Conservation (phyloP, 2,888 invertebrate genomes). For the Lobophora halterata region DNA sequence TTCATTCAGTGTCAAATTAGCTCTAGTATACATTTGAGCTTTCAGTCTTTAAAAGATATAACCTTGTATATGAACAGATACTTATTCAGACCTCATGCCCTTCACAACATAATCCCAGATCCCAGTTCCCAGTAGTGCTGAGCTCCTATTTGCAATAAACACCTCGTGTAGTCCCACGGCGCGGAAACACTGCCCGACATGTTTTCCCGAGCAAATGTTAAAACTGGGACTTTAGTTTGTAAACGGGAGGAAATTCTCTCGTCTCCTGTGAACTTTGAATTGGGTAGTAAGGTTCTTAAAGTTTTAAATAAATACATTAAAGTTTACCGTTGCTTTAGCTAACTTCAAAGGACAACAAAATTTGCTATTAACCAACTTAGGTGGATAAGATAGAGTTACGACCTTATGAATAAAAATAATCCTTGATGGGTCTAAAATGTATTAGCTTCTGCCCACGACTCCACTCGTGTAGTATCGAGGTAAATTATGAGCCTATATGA, state of each 20-base stretch:
- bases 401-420: too few species aligned
- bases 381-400: too few species aligned
- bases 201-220: constrained; percentile 62
- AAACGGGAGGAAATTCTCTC: constrained; percentile 51
- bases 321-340: background rate
- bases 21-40: too few species aligned
- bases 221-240: constrained; percentile 47
- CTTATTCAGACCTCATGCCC: constrained; percentile 1
- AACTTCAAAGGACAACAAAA: too few species aligned
- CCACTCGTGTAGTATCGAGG: too few species aligned
- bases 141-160: constrained; percentile 70
- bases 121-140: constrained; percentile 23
- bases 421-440: too few species aligned
- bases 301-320: background rate
- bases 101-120: background rate
- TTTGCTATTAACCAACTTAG: too few species aligned
- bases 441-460: too few species aligned
- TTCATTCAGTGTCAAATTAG: too few species aligned
- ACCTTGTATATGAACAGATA: background rate
- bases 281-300: constrained; percentile 26
- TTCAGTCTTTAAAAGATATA: too few species aligned
- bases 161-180: constrained; percentile 55
- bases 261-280: constrained; percentile 49
- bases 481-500: too few species aligned
- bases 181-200: constrained; percentile 58